Evolutionary conservation across 2,797 vertebrate genomes (phyloP), one percentile per base, ranked within the genome.

Genomic region (Cossypha dichroa): DNA sequence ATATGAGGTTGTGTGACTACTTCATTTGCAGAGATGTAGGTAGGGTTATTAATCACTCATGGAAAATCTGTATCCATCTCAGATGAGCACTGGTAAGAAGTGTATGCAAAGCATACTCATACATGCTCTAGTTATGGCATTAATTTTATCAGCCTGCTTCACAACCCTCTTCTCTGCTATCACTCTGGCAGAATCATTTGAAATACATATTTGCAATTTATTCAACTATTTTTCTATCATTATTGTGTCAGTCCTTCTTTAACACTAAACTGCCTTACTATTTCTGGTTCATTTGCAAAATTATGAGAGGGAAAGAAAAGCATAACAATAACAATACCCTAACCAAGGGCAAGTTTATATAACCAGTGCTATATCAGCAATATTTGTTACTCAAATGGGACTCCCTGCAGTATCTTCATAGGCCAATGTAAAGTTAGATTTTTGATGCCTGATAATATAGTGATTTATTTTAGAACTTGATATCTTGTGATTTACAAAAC

Each of bases 261-360:
- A 78, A 33, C 49, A 31, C n/a, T 31, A 43, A 60, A 31, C 22
- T 72, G 4, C 80, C 25, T 83, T 56, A 26, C n/a, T 83, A 26
- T 49, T 82, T 77, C 60, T 74, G 21, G 34, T 80, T 93, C 64
- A 80, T n/a, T 82, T 88, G 29, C 23, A 85, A 74, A 94, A 56
- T 89, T 85, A 33, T 70, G 72, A 72, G 43, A 75, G 15, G 51
- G 38, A 93, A 80, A 75, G 72, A 81, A 81, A 93, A 95, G 40
- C 95, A 86, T 84, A 95, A 96, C 92, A 96, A 86, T 84, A 95
- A 96, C 92, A 96, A 78, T 83, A 86, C 81, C 55, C 6, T 94
- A 95, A 90, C 68, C 0, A 1, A 93, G 94, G 79, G 31, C 90
- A 96, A 80, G 82, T 94, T 96, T 94, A 58, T 84, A 28, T 95